phyloP scores from a whole-genome alignment of 1,140 invertebrate species.

The Drosophila arawakana region DNA sequence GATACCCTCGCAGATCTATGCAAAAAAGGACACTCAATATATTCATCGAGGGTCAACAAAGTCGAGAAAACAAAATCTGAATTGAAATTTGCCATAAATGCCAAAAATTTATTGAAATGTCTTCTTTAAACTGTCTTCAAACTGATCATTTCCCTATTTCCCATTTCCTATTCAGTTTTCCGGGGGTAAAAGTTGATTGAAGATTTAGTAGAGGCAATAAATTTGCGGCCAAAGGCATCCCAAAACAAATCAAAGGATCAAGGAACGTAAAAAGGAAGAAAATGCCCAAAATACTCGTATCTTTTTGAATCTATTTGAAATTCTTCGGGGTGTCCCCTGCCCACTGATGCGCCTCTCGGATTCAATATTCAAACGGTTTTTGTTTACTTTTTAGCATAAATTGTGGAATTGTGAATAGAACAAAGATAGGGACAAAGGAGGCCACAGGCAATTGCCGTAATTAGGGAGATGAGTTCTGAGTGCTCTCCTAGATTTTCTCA shows the following conservation, averaged over 20 bases:
- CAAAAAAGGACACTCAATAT: constrained; percentile 15
- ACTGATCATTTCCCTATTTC: constrained; percentile 3
- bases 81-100: constrained; percentile 31
- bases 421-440: constrained; percentile 44
- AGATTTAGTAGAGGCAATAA: constrained; percentile 64
- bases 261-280: constrained; percentile 57
- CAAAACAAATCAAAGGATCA: constrained; percentile 52
- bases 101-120: constrained; percentile 60
- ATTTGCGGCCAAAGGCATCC: constrained; percentile 70
- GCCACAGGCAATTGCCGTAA: constrained; percentile 72
- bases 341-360: constrained; percentile 33
- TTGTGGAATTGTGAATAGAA: constrained; percentile 24
- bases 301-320: constrained; percentile 7
- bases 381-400: constrained; percentile 80
- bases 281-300: constrained; percentile 32
- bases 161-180: not conserved
- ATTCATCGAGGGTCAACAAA: constrained; percentile 34
- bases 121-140: constrained; percentile 1
- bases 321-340: constrained; percentile 45
- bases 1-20: constrained; percentile 28
- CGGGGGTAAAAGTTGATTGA: constrained; percentile 54
- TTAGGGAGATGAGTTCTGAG: constrained; percentile 57
- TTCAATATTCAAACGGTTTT: constrained; percentile 73
- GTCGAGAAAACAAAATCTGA: constrained; percentile 13
- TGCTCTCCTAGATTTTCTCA: constrained; percentile 63